Evolutionary conservation across 2,113 vertebrate genomes (phyloP), one percentile per base, ranked within the genome.

Genomic region (Brachionichthys hirsutus): DNA sequence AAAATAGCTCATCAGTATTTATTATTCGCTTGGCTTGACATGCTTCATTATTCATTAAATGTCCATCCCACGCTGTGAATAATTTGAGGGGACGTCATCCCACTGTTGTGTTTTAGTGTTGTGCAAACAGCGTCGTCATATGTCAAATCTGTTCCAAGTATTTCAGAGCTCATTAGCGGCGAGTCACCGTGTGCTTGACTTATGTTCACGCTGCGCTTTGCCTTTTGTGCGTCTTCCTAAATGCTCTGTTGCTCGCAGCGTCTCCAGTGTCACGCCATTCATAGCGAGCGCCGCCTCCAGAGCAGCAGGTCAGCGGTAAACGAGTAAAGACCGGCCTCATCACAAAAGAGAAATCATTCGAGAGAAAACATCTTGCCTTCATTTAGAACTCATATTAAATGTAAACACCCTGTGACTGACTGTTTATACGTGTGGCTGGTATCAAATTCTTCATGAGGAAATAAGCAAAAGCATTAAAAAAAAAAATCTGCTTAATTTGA

Each of bases 221-320:
- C 38, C 15, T 55, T n/a, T 34, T 54, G 42, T 54, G 35, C 20
- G 35, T 48, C 38, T 16, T 54, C 45, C 58, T 24, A 58, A 68
- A 19, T 20, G 4, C 14, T 6, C 12, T 59, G 13, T 30, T 14
- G 24, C 47, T 75, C 16, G 8, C 3, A 30, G 24, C 24, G 8
- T 30, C 24, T 30, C 4, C 24, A 12, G 61, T 12, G 48, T 59
- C 63, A 51, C 16, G 58, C 44, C 51, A 48, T 22, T 13, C 43
- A 4, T 22, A 43, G 17, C 56, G 49, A 61, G 10, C 35, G 34
- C 66, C 44, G 55, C 42, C 55, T 53, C 49, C 40, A 34, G 41
- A 65, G 53, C 63, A 72, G 38, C 60, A 70, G 59, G 49, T 62
- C 54, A 62, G 56, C 68, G 22, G 61, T 30, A 54, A 59, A 34